Evolutionary conservation across 2,888 invertebrate genomes (phyloP).

Genomic region (Drosophila tripunctata): DNA sequence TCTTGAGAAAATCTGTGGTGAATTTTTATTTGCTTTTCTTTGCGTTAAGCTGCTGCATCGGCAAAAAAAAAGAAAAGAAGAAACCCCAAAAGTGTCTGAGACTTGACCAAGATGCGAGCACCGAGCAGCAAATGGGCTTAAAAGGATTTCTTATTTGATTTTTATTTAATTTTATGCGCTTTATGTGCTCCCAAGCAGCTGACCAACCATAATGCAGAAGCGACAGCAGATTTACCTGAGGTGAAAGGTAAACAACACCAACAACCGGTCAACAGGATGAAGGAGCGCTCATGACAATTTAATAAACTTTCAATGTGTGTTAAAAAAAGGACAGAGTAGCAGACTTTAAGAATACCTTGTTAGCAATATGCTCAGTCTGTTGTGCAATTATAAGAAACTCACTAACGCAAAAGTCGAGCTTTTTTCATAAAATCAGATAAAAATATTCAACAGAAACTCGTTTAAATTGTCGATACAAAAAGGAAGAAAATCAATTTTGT

Average conservation of each 20-base stretch:
- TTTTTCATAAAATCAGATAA: background rate
- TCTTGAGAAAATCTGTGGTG: conserved; percentile 53
- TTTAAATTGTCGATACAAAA: background rate
- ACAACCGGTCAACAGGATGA: background rate
- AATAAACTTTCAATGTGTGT: conserved; percentile 25
- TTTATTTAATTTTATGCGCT: conserved; percentile 68
- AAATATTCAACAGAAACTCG: background rate
- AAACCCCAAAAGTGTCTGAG: conserved; percentile 30
- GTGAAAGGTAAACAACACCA: conserved; percentile 14
- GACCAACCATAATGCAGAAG: conserved; percentile 23
- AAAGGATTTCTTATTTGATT: conserved; percentile 65
- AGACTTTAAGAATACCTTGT: background rate
- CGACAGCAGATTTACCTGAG: conserved; percentile 11
- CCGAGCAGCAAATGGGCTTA: conserved; percentile 34
- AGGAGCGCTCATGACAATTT: conserved; percentile 18
- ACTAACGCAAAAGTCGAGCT: background rate
- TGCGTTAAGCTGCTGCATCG: conserved; percentile 29
- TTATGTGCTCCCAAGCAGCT: conserved; percentile 34
- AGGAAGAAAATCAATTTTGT: conserved; percentile 38
- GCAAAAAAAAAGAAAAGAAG: conserved; percentile 22
- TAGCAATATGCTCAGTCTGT: background rate
- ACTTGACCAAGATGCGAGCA: background rate
- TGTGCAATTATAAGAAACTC: background rate
- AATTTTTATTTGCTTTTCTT: conserved; percentile 13
- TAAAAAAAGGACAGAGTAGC: background rate